Conservation (phyloP, 2,888 invertebrate genomes). For the Axea sp. region DNA sequence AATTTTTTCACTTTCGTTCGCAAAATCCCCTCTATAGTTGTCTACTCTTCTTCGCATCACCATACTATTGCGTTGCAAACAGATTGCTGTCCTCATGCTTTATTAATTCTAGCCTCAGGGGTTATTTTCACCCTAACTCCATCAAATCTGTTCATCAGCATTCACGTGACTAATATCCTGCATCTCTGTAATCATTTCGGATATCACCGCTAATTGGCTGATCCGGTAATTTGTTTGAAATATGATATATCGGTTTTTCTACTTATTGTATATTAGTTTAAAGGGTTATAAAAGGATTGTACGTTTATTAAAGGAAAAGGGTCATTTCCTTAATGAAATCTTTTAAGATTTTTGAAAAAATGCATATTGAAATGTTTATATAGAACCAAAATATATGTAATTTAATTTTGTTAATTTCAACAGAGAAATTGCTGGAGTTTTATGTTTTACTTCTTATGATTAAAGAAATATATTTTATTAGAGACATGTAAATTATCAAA, state of each 20-base stretch:
- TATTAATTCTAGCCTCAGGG: slow-evolving; percentile 77
- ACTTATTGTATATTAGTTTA: too few relatives aligned
- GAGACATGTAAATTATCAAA: too few relatives aligned
- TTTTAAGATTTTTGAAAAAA: too few relatives aligned
- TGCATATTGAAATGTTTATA: too few relatives aligned
- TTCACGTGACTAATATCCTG: slow-evolving; percentile 69
- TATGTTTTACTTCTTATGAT: too few relatives aligned
- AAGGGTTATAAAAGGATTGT: too few relatives aligned
- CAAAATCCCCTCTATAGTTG: slow-evolving; percentile 7
- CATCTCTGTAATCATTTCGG: slow-evolving; percentile 55
- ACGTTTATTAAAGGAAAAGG: too few relatives aligned
- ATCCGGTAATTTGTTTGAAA: slow-evolving; percentile 58
- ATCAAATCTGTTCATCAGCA: slow-evolving; percentile 70
- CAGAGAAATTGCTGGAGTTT: too few relatives aligned
- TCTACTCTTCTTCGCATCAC: slow-evolving; percentile 38
- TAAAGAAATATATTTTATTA: too few relatives aligned
- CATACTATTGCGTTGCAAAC: slow-evolving; percentile 65
- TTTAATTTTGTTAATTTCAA: too few relatives aligned
- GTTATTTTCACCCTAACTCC: slow-evolving; percentile 63
- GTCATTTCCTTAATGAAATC: too few relatives aligned
- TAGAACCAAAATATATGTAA: too few relatives aligned
- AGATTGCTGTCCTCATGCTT: slow-evolving; percentile 76
- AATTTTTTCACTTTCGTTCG: background rate
- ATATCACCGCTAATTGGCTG: slow-evolving; percentile 67
- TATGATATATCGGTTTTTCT: slow-evolving; percentile 34